Conservation (phyloP, 2,888 invertebrate species). For the Xanthia togata region DNA sequence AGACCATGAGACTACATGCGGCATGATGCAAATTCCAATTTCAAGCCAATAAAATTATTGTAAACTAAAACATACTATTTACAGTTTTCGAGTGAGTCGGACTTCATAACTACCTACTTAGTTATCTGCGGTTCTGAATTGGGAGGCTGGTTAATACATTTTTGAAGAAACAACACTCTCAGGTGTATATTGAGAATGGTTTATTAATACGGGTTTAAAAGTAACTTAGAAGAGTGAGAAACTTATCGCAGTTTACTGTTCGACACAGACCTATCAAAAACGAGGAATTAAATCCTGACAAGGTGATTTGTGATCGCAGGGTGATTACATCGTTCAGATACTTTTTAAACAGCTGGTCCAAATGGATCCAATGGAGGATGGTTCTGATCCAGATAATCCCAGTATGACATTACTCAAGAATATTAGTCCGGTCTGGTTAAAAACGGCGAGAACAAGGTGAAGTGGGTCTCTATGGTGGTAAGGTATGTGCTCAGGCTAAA, state of each 20-base stretch:
- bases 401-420: background rate
- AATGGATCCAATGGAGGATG: no score
- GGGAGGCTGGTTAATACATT: background rate
- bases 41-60: background rate
- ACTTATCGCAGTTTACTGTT: background rate
- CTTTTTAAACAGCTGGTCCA: background rate
- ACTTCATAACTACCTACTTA: background rate
- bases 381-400: background rate
- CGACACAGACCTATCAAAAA: background rate
- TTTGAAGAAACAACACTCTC: background rate
- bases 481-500: background rate
- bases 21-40: background rate
- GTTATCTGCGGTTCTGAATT: background rate
- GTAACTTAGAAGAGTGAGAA: constrained; percentile 1
- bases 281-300: background rate
- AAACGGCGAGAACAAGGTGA: background rate
- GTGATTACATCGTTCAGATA: background rate
- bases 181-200: constrained; percentile 12
- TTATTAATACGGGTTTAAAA: constrained; percentile 17
- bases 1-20: background rate
- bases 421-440: background rate
- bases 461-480: background rate
- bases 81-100: no score
- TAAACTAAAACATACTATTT: background rate
- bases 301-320: background rate